Evolutionary conservation across 1,140 invertebrate species (phyloP).

Genomic region (Drosophila pallidifrons): DNA sequence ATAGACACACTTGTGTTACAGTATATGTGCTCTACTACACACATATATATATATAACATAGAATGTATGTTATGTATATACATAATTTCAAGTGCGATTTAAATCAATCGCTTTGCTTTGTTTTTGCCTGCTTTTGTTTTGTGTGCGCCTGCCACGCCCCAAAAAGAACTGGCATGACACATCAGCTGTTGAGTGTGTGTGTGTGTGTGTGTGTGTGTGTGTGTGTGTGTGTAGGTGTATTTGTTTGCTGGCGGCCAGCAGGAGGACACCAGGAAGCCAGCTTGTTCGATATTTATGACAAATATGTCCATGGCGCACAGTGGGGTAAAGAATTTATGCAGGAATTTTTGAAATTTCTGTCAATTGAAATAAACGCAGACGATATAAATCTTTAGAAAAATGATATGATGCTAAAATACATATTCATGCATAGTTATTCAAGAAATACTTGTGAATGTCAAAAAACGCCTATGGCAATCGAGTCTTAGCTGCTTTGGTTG

Average conservation of each 20-base stretch:
- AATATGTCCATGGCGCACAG: slow-evolving; percentile 51
- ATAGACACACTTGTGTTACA: too few species aligned
- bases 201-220: neutral
- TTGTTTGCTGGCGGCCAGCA: too few species aligned
- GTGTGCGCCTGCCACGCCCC: slow-evolving; percentile 20
- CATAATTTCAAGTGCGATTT: slow-evolving; percentile 74
- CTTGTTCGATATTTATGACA: slow-evolving; percentile 78
- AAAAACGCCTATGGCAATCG: too few species aligned
- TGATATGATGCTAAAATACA: too few species aligned
- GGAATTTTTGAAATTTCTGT: too few species aligned
- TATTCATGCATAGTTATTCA: neutral
- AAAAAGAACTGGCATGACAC: neutral
- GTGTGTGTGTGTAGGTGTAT: neutral
- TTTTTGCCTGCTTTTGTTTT: slow-evolving; percentile 13
- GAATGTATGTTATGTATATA: slow-evolving; percentile 1
- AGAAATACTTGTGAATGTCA: too few species aligned
- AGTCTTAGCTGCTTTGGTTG: too few species aligned
- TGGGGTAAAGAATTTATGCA: neutral
- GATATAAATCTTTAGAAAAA: too few species aligned
- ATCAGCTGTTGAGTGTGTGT: slow-evolving; percentile 29
- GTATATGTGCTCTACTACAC: neutral
- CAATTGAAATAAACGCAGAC: neutral
- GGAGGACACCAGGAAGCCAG: slow-evolving; percentile 12
- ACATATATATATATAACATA: slow-evolving; percentile 16
- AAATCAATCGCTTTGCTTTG: slow-evolving; percentile 69